These are phyloP conservation scores for Sitodiplosis mosellana DNA, from an alignment of 1,140 invertebrate species.

Conservation along the genomic window DNA sequence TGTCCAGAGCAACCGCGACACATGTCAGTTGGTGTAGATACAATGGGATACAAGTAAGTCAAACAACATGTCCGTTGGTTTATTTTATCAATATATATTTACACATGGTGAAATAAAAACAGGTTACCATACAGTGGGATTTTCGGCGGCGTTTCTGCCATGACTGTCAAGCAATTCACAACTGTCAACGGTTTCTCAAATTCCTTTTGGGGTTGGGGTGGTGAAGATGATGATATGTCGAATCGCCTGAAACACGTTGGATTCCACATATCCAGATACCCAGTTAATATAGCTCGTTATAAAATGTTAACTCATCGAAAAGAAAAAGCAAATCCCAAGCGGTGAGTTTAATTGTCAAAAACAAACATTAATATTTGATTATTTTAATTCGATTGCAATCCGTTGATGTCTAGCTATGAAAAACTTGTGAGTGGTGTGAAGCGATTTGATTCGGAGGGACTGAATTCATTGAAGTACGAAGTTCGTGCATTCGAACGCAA, in stretches of 20 bases:
- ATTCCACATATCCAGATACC: constrained; percentile 71
- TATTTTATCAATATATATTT: background rate
- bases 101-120: constrained; percentile 2
- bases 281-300: constrained; percentile 69
- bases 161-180: constrained; percentile 62
- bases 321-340: constrained; percentile 72
- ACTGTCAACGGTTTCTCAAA: constrained; percentile 82
- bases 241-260: constrained; percentile 57
- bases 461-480: constrained; percentile 72
- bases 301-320: constrained; percentile 80
- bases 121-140: constrained; percentile 76
- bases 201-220: constrained; percentile 84
- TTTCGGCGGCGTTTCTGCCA: constrained; percentile 77
- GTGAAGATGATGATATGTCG: constrained; percentile 84
- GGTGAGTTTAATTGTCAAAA: constrained; percentile 31
- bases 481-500: constrained; percentile 44
- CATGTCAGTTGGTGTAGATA: constrained; percentile 87
- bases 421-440: constrained; percentile 63
- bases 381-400: background rate
- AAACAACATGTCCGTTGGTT: background rate
- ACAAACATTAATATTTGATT: too few species aligned
- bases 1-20: constrained; percentile 82
- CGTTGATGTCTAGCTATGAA: constrained; percentile 45
- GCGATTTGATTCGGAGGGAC: constrained; percentile 65
- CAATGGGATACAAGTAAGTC: constrained; percentile 61